Conservation (phyloP, 2,113 vertebrate species). For the Sitta europaea region DNA sequence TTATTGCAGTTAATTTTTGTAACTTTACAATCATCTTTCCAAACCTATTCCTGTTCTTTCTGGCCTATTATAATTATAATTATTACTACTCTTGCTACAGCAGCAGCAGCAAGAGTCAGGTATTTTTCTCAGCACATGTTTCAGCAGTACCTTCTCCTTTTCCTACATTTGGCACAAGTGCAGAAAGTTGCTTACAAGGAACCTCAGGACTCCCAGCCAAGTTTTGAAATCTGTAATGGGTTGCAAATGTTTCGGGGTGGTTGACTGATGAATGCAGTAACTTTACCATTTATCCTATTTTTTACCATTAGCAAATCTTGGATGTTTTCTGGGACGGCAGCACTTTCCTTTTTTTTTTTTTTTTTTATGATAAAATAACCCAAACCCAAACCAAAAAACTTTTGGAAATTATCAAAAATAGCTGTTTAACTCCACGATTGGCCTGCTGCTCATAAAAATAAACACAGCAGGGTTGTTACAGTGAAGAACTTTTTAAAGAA, state of each 20-base stretch:
- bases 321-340: conserved; percentile 23
- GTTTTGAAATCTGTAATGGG: conserved; percentile 62
- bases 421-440: background rate
- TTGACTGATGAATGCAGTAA: conserved; percentile 60
- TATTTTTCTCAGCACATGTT: background rate
- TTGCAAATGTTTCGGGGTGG: conserved; percentile 76
- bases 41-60: background rate
- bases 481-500: background rate
- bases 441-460: background rate
- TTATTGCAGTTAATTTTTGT: background rate
- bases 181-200: conserved; percentile 30
- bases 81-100: background rate
- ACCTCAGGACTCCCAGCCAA: conserved; percentile 41
- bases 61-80: background rate
- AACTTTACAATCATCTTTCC: background rate
- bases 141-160: conserved; percentile 38
- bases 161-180: conserved; percentile 6
- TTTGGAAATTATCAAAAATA: background rate
- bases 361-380: background rate
- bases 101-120: background rate
- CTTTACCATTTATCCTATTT: conserved; percentile 56
- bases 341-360: background rate
- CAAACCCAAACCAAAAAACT: background rate
- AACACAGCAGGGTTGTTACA: background rate
- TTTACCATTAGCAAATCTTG: conserved; percentile 50